Percentiles rank a stretch among this genome's conserved stretches.
phyloP scores from a whole-genome alignment of 92 coral and sea anemone species.

The Zoanthus gigantus region DNA sequence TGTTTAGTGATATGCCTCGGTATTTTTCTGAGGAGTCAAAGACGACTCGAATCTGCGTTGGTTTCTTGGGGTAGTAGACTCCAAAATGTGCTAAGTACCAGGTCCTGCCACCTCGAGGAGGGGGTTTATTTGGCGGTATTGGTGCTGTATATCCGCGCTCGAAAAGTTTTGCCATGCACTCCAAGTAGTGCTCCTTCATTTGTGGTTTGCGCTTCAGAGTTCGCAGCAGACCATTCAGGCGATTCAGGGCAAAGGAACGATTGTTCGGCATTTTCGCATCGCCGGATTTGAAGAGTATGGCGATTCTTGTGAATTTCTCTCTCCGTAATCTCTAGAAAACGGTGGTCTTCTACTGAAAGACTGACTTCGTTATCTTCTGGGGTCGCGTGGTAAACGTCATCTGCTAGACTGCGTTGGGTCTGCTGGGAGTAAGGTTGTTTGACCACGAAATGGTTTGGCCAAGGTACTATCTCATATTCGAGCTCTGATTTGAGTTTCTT shows the following conservation, averaged over 20 bases:
- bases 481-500: neutral
- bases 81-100: slow-evolving; percentile 42
- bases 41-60: slow-evolving; percentile 24
- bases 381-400: slow-evolving; percentile 9
- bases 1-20: slow-evolving; percentile 34
- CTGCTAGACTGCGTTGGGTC: neutral
- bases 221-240: slow-evolving; percentile 16
- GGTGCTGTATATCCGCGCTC: neutral
- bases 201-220: neutral
- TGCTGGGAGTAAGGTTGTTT: slow-evolving; percentile 9
- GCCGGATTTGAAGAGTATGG: neutral
- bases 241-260: neutral
- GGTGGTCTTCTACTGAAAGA: neutral
- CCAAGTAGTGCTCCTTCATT: neutral
- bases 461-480: slow-evolving; percentile 30
- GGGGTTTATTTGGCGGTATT: neutral
- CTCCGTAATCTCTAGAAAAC: neutral
- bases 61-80: slow-evolving; percentile 45
- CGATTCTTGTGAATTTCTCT: neutral
- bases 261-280: neutral
- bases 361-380: neutral
- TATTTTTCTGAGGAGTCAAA: slow-evolving; percentile 31
- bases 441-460: slow-evolving; percentile 49
- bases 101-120: neutral
- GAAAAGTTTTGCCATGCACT: neutral